Base-by-base conservation (phyloP, 2,888 invertebrate species). In the Phyto melanocephala region DNA sequence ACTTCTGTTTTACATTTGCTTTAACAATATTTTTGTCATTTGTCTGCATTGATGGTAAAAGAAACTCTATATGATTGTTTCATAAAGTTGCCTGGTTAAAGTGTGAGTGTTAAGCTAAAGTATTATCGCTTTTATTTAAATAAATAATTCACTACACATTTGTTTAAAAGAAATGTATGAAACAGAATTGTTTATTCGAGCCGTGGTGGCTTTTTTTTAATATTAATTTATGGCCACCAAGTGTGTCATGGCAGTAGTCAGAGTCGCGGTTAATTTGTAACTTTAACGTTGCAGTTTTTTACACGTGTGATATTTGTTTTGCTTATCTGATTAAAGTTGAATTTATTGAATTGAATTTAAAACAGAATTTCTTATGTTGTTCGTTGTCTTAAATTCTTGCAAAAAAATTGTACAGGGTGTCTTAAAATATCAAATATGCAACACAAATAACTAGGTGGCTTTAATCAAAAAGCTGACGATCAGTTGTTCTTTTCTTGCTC, bases 101-200 rank as follows among this genome's bases (percentile, higher is more conserved):
- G 28, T 28, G 37, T 37, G 7, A 17, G 11, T 47, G 47, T 47
- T 28, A 20, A 17, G 6, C 4, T 8, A 15, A 47, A 20, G 1
- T 47, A 45, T 47, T 20, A 17, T 47, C 20, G 10, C 20, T 58
- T 62, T 58, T 62, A n/a, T 60, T 60, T 40, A 54, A 63, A 74
- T 74, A 74, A 74, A 74, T 74, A 74, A 74, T 74, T 74, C 63
- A 74, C 54, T 74, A 62, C 52, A 54, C 63, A 54, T 72, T 62
- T 72, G 15, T 70, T 72, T 54, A 42, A 15, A 11, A 15, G 3
- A 68, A 56, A 13, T 22, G 2, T 20, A 4, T n/a, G n/a, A n/a
- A 28, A 28, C 20, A 52, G 10, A 52, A 52, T n/a, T 60, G 1
- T 60, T 40, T 35, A 15, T 11, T 58, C 4, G 13, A 58, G 37